phyloP scores from a whole-genome alignment of 2,888 invertebrate species.

The Ichneumoninae sp. region DNA sequence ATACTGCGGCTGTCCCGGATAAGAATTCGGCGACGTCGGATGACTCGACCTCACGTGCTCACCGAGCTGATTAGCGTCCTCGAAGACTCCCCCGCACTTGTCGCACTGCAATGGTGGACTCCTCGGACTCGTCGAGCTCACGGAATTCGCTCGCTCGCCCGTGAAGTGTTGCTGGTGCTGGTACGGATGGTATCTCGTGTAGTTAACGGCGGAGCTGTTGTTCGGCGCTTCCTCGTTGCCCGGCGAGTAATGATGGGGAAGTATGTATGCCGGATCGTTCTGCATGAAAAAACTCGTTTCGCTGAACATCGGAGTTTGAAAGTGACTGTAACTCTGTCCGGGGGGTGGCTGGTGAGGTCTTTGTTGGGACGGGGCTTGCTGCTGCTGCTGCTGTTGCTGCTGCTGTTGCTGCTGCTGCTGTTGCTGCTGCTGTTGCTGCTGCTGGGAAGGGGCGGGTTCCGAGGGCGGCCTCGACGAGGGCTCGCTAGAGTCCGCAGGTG shows the following conservation, averaged over 20 bases:
- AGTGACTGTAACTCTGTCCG: constrained; percentile 73
- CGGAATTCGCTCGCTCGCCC: constrained; percentile 80
- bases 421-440: constrained; percentile 82
- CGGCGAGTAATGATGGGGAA: constrained; percentile 84
- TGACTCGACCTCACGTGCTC: constrained; percentile 91
- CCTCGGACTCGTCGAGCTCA: constrained; percentile 88
- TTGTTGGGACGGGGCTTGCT: constrained; percentile 70
- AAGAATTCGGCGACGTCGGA: constrained; percentile 81
- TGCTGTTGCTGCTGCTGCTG: constrained; percentile 85
- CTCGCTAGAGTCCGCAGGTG: constrained; percentile 92
- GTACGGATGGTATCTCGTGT: constrained; percentile 80
- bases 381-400: constrained; percentile 73
- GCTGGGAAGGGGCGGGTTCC: constrained; percentile 85
- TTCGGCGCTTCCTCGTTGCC: constrained; percentile 86
- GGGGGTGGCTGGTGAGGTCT: constrained; percentile 68
- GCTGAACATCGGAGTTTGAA: constrained; percentile 76
- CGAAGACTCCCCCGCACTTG: constrained; percentile 92
- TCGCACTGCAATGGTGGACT: constrained; percentile 90
- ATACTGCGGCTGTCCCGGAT: constrained; percentile 75
- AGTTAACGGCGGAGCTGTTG: constrained; percentile 82
- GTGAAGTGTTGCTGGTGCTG: constrained; percentile 86
- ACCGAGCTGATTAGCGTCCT: constrained; percentile 89
- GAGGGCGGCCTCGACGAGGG: constrained; percentile 85
- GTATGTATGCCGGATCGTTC: constrained; percentile 79
- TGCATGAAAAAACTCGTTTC: constrained; percentile 79